Percentiles rank a stretch among this genome's conserved stretches.
phyloP scores from a whole-genome alignment of 1,140 invertebrate species.

The Apis laboriosa region DNA sequence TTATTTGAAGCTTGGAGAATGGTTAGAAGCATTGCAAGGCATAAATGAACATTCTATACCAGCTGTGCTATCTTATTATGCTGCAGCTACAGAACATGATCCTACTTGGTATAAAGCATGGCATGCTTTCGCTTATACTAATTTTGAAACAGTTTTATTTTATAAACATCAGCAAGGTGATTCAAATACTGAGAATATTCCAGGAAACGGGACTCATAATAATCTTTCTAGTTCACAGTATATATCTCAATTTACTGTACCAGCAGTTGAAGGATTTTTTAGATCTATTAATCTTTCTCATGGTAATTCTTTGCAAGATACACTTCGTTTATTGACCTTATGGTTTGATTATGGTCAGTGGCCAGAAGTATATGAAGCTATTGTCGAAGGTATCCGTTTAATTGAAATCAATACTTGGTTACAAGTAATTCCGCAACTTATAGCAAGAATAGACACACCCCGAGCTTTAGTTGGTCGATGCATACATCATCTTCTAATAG shows the following conservation, averaged over 20 bases:
- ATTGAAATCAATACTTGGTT: constrained; percentile 99
- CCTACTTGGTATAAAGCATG: constrained; percentile 97
- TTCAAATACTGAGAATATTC: constrained; percentile 70
- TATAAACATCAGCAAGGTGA: constrained; percentile 89
- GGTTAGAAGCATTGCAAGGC: constrained; percentile 92
- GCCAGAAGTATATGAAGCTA: constrained; percentile 95
- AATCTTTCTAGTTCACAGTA: constrained; percentile 79
- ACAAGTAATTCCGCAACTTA: constrained; percentile 99
- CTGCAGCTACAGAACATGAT: constrained; percentile 93
- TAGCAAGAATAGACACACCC: constrained; percentile 97
- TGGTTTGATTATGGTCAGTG: constrained; percentile 98
- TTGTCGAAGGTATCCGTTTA: constrained; percentile 94
- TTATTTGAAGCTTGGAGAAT: constrained; percentile 94
- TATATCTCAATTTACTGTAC: constrained; percentile 92
- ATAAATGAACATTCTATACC: constrained; percentile 90
- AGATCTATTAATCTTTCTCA: constrained; percentile 95
- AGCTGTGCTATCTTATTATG: constrained; percentile 92
- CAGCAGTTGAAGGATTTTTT: constrained; percentile 97
- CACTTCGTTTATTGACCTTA: constrained; percentile 93
- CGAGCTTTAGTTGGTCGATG: constrained; percentile 92
- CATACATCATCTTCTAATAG: constrained; percentile 96
- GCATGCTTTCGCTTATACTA: constrained; percentile 99
- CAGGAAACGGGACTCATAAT: constrained; percentile 64
- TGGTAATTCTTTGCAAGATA: constrained; percentile 98
- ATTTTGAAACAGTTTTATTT: constrained; percentile 97